phyloP scores from a whole-genome alignment of 2,888 invertebrate genomes.

The Volucella zonaria region DNA sequence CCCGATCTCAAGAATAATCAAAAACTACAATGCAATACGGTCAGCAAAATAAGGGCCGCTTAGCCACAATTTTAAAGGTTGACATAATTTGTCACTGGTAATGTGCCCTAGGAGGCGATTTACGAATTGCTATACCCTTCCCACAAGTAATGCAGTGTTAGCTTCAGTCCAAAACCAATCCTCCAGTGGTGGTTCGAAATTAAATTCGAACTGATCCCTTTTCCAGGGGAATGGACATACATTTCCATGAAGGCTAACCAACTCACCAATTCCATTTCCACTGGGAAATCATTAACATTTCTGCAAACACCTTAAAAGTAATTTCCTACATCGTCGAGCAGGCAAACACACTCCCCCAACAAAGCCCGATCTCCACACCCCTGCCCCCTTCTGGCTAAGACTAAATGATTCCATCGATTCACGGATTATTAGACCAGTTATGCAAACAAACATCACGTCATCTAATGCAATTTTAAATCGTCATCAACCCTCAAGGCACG shows the following conservation, averaged over 20 bases:
- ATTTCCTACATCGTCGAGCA: conserved; percentile 67
- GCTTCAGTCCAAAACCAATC: too few species aligned
- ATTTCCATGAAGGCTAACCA: conserved; percentile 32
- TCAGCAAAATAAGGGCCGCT: too few species aligned
- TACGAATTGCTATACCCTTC: too few species aligned
- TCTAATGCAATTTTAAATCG: conserved; percentile 73
- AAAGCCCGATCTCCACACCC: conserved; percentile 17
- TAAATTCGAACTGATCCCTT: conserved; percentile 14
- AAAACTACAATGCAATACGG: too few species aligned
- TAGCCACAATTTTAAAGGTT: too few species aligned
- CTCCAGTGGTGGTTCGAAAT: too few species aligned
- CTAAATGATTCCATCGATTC: conserved; percentile 65
- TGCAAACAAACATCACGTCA: conserved; percentile 71
- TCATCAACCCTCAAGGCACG: conserved; percentile 31
- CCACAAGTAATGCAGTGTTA: too few species aligned
- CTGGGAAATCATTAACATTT: conserved; percentile 56
- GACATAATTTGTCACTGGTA: too few species aligned
- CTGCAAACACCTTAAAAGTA: conserved; percentile 62
- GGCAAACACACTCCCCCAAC: conserved; percentile 46
- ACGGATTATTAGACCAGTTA: conserved; percentile 73
- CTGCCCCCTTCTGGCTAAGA: conserved; percentile 30
- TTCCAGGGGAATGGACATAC: background rate
- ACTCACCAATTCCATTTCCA: conserved; percentile 45
- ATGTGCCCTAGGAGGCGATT: too few species aligned
- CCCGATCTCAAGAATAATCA: too few species aligned